Conservation (phyloP, 2,113 vertebrate species). For the Grallaria varia region DNA sequence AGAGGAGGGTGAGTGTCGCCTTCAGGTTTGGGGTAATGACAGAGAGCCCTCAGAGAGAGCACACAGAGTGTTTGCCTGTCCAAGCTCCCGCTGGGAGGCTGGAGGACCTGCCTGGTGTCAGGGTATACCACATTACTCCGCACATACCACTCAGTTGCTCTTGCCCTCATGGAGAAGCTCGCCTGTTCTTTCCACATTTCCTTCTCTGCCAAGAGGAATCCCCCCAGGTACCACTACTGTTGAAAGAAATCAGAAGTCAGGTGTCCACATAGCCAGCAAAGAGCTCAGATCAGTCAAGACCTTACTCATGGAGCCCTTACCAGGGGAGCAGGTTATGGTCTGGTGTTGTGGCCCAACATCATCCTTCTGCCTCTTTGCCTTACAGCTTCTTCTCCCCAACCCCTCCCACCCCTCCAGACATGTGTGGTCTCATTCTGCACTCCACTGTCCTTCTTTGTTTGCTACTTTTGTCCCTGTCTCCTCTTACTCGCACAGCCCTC, state of each 20-base stretch:
- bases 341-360: background rate
- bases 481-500: background rate
- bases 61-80: background rate
- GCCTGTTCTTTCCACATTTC: background rate
- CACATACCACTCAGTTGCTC: background rate
- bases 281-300: background rate
- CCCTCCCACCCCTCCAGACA: background rate
- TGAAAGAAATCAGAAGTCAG: background rate
- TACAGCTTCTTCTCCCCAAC: background rate
- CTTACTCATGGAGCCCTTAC: background rate
- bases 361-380: background rate
- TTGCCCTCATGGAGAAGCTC: background rate
- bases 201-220: background rate
- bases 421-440: background rate
- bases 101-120: background rate
- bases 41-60: background rate
- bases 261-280: background rate
- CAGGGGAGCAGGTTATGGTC: background rate
- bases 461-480: background rate
- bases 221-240: accelerated
- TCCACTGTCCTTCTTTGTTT: background rate
- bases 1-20: slow-evolving; percentile 61
- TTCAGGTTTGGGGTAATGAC: background rate
- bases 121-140: background rate
- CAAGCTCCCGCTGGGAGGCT: background rate